Conservation (phyloP, 2,888 invertebrate species). For the Rhagium mordax region DNA sequence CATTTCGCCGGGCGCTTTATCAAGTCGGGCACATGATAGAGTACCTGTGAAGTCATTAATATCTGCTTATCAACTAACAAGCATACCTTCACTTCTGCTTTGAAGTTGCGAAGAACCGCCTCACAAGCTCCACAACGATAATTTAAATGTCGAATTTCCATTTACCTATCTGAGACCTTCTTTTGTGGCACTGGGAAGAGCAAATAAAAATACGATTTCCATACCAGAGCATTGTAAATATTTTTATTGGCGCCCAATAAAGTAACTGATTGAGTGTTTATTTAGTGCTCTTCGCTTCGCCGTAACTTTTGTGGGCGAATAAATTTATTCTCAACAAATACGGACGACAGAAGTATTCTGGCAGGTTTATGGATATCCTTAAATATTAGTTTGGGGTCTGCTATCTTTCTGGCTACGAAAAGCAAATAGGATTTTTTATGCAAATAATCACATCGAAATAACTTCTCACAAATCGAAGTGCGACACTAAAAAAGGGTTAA, state of each 20-base stretch:
- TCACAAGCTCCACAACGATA: slow-evolving; percentile 20
- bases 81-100: slow-evolving; percentile 19
- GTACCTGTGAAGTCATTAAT: slow-evolving; percentile 28
- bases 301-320: slow-evolving; percentile 4
- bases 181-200: slow-evolving; percentile 8
- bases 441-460: background rate
- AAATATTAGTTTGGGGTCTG: slow-evolving; percentile 20
- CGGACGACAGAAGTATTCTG: slow-evolving; percentile 5
- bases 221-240: slow-evolving; percentile 34
- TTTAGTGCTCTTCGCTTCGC: slow-evolving; percentile 7
- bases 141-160: slow-evolving; percentile 31
- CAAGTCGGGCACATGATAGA: slow-evolving; percentile 18
- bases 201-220: slow-evolving; percentile 34
- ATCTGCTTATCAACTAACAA: slow-evolving; percentile 31
- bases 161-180: slow-evolving; percentile 23
- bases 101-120: slow-evolving; percentile 23
- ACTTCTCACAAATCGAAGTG: too few species aligned
- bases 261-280: slow-evolving; percentile 36
- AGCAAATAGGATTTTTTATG: background rate
- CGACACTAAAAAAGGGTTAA: too few species aligned
- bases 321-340: slow-evolving; percentile 5
- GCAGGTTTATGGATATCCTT: slow-evolving; percentile 25
- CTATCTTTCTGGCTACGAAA: background rate
- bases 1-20: background rate
- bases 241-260: slow-evolving; percentile 36